Evolutionary conservation across 2,797 vertebrate genomes (phyloP), one percentile per base, ranked within the genome.

Genomic region (Coregonus sp.): DNA sequence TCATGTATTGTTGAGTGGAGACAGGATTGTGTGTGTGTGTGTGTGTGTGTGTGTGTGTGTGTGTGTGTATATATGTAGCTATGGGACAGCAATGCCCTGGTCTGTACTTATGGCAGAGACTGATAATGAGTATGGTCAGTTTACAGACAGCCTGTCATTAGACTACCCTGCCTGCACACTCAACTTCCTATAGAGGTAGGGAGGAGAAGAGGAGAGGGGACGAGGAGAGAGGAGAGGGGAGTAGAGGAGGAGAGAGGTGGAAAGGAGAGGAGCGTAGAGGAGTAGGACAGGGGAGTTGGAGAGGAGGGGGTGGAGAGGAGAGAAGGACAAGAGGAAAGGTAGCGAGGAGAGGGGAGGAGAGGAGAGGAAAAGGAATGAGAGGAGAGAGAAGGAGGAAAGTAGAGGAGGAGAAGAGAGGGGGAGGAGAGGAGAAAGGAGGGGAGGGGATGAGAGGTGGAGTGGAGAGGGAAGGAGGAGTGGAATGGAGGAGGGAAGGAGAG

Each of bases 121-220:
- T 92, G 91, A 92, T 93, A 91, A 93, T 93, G 88, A 93, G 85
- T 84, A 88, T 88, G 93, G 90, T 91, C 88, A 90, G 88, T 91
- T 85, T 87, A 81, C 85, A 9, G 80, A 87, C 9, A 89, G 86
- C 81, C 91, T 92, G 92, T 94, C 91, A 94, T 95, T 94, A 93
- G 89, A 84, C 87, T 92, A 84, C 51, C 50, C 82, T 47, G 65
- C 56, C 59, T 52, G 82, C 77, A 80, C 59, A 4, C 76, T 79
- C 54, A 12, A 59, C 75, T 79, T 87, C 78, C 85, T 82, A 25
- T 18, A 51, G 68, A n/a, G 68, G 35, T 40, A 51, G 40, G 20
- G 37, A 47, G n/a, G 3, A 47, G 68, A 51, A 14, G 50, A 51
- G 25, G 47, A 71, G 47, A 50, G 20, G 4, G 40, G 47, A 20